A percentile compares a stretch with the other conserved stretches of the same genome.
These are phyloP conservation scores for Branchellion lobata DNA, from an alignment of 2,888 invertebrate genomes.

Conservation along the genomic window DNA sequence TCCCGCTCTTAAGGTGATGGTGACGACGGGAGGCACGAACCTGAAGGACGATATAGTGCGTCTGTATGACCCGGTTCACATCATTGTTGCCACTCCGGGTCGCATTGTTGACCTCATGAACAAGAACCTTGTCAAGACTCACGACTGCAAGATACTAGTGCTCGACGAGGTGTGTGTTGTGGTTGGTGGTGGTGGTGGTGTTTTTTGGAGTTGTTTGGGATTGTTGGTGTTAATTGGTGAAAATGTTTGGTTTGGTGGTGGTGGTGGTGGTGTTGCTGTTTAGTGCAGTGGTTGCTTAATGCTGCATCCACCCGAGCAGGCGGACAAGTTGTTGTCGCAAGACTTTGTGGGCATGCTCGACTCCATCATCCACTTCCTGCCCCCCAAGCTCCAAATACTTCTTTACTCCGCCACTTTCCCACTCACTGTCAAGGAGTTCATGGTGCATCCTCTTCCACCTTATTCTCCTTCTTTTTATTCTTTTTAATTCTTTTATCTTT, in stretches of 20 bases:
- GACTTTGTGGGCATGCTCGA: constrained; percentile 99
- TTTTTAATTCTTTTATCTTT: neutral
- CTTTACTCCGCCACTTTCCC: constrained; percentile 99
- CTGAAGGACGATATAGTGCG: constrained; percentile 96
- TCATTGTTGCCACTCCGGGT: constrained; percentile 98
- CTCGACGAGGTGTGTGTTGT: constrained; percentile 75
- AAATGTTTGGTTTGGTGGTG: no score
- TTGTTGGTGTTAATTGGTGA: neutral
- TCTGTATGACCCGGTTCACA: constrained; percentile 98
- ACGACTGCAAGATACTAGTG: constrained; percentile 91
- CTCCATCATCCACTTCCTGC: constrained; percentile 88
- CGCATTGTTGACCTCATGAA: constrained; percentile 99
- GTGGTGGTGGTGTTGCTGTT: no score
- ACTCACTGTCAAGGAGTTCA: constrained; percentile 94
- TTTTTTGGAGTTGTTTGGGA: neutral
- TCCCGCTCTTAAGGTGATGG: no score
- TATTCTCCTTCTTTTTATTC: neutral
- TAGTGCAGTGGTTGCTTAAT: no score
- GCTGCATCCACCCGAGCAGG: no score
- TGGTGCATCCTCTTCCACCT: constrained; percentile 65
- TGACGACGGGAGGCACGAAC: constrained; percentile 94
- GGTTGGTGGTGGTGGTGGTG: neutral
- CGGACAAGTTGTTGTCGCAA: constrained; percentile 96
- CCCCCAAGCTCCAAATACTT: constrained; percentile 91
- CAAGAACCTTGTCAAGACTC: constrained; percentile 89